Evolutionary conservation across 2,888 invertebrate species (phyloP), one percentile per base, ranked within the genome.

Genomic region (Pherbina coryleti): DNA sequence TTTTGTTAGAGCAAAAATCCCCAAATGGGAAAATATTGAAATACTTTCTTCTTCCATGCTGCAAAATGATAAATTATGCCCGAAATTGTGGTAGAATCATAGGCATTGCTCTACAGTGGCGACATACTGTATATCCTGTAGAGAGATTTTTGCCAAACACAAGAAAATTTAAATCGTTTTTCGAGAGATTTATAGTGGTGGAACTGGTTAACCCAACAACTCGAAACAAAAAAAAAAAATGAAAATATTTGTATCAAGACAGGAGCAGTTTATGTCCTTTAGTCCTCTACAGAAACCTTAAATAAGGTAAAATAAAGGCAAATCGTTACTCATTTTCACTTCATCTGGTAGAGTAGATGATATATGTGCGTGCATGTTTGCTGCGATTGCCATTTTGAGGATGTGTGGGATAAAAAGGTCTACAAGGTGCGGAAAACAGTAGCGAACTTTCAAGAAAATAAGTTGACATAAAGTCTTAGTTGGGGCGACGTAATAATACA

Each of bases 181-280:
- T 83, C 84, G 85, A 84, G 86, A 88, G 88, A 88, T 88, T 88
- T 88, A 88, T 88, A 87, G 87, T 88, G 86, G 86, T 88, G 86
- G 86, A 84, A 80, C 84, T 84, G 88, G 88, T 88, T 87, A 88
- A 88, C 88, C 88, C 75, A 79, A 69, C 76, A 72, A 78, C 62
- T 71, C 76, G 73, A 51, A 55, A 34, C 51, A 25, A 31, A 37
- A 71, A 66, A 44, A 73, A 72, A 76, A 78, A 78, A 64, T 49
- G 11, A 64, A 66, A 31, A 74, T 49, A 80, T 80, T 79, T 78
- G 80, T 78, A 79, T 77, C 44, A 44, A 64, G 60, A 71, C 75
- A 64, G 66, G 55, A 74, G 34, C 44, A 60, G 57, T 69, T 66
- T 74, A 28, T 76, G 79, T 71, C 79, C 67, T 77, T 73, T 69